Base-by-base conservation (phyloP, 2,888 invertebrate species). In the Tiphia femorata region DNA sequence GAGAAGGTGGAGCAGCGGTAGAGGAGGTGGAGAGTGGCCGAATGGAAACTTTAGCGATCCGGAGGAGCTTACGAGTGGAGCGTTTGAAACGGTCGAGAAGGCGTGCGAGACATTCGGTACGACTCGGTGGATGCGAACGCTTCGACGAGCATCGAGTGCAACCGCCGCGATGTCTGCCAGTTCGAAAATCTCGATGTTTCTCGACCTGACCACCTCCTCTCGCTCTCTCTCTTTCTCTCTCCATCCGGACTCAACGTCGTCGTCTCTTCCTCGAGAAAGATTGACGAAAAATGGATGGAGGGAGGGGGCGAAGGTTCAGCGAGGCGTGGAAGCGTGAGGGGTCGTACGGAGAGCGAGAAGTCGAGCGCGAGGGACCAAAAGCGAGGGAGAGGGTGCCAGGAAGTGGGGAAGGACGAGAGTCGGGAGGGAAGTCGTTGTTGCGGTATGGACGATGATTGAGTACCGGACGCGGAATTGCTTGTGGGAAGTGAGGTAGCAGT, bases 381-480 rank as follows among this genome's bases (percentile, higher is more conserved):
- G n/a, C n/a, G n/a, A n/a, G n/a, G n/a, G n/a, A n/a, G n/a, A n/a
- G n/a, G n/a, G n/a, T n/a, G n/a, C n/a, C n/a, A n/a, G n/a, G n/a
- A n/a, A n/a, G n/a, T n/a, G n/a, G n/a, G n/a, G n/a, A n/a, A n/a
- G 17, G 14, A 1, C 21, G 25, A 12, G 7, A 25, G 21, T 41
- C 35, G 19, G n/a, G 23, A 20, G 17, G 56, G 33, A 33, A 33
- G 33, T 33, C 33, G 33, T 33, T 33, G 33, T 33, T 33, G 33
- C 33, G 33, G 33, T 33, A 33, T 33, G 33, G 33, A 52, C 47
- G 40, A 63, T 50, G 60, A 63, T 58, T 55, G 43, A 49, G 41
- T 7, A 27, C 25, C 20, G 14, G 37, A 14, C 33, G 41, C 14
- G 46, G 20, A 62, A 57, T 60, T 49, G 57, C 43, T 38, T 20